phyloP scores from a whole-genome alignment of 1,140 invertebrate species.

The Procambarus clarkii region DNA sequence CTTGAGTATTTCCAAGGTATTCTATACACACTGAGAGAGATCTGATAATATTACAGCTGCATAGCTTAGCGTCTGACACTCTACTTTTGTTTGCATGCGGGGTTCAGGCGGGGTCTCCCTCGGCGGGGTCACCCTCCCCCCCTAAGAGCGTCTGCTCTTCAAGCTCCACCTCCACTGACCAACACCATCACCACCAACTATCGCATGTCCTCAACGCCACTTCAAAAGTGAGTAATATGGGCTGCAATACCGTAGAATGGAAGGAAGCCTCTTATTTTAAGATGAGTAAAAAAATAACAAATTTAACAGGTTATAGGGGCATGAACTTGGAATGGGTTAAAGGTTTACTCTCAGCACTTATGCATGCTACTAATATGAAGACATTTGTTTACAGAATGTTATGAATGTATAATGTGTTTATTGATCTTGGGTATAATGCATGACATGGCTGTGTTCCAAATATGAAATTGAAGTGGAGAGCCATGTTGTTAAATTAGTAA shows the following conservation, averaged over 20 bases:
- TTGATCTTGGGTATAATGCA: too few species aligned
- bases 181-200: conserved; percentile 72
- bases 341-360: too few species aligned
- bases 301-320: background rate
- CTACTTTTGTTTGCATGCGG: conserved; percentile 39
- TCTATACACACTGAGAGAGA: background rate
- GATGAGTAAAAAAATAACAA: background rate
- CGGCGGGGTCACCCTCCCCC: conserved; percentile 75
- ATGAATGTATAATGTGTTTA: too few species aligned
- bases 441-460: too few species aligned
- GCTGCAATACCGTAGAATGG: background rate
- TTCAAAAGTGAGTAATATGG: conserved; percentile 58
- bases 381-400: too few species aligned
- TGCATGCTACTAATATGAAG: too few species aligned
- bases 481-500: background rate
- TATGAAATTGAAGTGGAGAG: too few species aligned
- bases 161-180: conserved; percentile 81
- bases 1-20: too few species aligned
- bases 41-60: conserved; percentile 1
- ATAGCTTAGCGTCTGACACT: conserved; percentile 40
- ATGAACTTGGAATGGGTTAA: too few species aligned
- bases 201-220: conserved; percentile 66
- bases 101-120: conserved; percentile 60
- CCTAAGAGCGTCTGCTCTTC: conserved; percentile 81
- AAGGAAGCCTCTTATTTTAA: background rate